phyloP scores from a whole-genome alignment of 1,140 invertebrate genomes.

The Drosophila nebulosa region DNA sequence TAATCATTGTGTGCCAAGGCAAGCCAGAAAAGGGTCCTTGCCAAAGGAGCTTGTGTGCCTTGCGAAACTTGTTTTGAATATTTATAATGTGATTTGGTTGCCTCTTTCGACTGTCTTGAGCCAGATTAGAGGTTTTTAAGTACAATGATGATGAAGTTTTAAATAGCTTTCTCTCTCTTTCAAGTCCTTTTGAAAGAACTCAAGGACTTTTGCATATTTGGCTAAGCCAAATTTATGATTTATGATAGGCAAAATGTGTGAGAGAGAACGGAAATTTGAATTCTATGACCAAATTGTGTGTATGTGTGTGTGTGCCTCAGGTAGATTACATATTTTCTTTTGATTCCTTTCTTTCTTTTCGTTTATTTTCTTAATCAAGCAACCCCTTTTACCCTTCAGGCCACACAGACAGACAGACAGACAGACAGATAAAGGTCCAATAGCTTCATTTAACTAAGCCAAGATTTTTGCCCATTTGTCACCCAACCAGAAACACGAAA shows the following conservation, averaged over 20 bases:
- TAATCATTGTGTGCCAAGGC: slow-evolving; percentile 61
- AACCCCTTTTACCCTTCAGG: slow-evolving; percentile 50
- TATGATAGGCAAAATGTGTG: slow-evolving; percentile 20
- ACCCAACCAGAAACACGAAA: slow-evolving; percentile 29
- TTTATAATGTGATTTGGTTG: slow-evolving; percentile 62
- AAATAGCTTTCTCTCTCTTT: neutral
- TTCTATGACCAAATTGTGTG: slow-evolving; percentile 2
- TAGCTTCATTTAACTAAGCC: slow-evolving; percentile 54
- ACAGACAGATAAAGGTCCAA: slow-evolving; percentile 31
- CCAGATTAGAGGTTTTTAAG: slow-evolving; percentile 44
- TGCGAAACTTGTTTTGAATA: slow-evolving; percentile 34
- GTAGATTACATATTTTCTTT: slow-evolving; percentile 27
- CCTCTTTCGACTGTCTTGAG: slow-evolving; percentile 3
- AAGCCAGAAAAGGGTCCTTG: neutral
- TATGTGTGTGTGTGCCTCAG: too few species aligned
- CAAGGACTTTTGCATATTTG: slow-evolving; percentile 6
- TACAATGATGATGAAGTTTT: slow-evolving; percentile 10
- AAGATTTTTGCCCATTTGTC: slow-evolving; percentile 43
- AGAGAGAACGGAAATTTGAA: slow-evolving; percentile 3
- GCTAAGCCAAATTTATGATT: slow-evolving; percentile 14
- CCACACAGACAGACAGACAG: slow-evolving; percentile 24
- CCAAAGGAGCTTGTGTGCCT: neutral
- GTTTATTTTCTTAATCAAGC: slow-evolving; percentile 25
- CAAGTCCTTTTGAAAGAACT: neutral
- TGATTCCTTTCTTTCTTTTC: slow-evolving; percentile 1